Base-by-base conservation (phyloP, 2,888 invertebrate species). In the Tetragnatha montana region DNA sequence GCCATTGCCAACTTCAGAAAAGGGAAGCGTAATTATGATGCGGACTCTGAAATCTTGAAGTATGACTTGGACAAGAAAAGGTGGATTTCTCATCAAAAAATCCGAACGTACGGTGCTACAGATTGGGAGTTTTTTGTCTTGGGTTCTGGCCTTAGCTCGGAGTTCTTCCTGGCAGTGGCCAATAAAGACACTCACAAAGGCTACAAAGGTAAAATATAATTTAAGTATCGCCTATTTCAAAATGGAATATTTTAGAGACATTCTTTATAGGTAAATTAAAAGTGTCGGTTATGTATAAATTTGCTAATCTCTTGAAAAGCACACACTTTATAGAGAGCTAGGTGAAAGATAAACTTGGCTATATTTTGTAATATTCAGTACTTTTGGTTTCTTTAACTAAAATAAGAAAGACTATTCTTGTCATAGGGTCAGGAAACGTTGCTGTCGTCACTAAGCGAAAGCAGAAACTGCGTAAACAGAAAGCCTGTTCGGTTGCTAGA, bases 111-210 rank as follows among this genome's bases (percentile, higher is more conserved):
- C 49, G 91, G 88, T 21, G 91, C 91, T 8, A 80, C 84, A 50
- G 91, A 91, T 22, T 91, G 83, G 60, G 91, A 91, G 84, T 91
- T 89, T 49, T 91, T 91, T 22, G 69, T 73, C n/a, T 79, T 91
- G 47, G 91, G 91, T 69, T 35, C 78, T 2, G 70, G 79, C 17
- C n/a, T 51, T 0, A 68, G 83, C 3, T 78, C 82, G 82, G 91
- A 91, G 60, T 89, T 90, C 71, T 91, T 91, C 70, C 73, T 91
- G 50, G 91, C 83, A 69, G 89, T 91, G 6, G 91, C 91, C 22
- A 91, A 91, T 87, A 80, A 89, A 73, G 85, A 82, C 6, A 17
- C 60, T 0, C 12, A 60, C 17, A 60, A 60, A 17, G 60, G 17
- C 12, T 60, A 60, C 74, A 73, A 76, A 49, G 80, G 80, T 82